Percentiles rank a stretch among this genome's conserved stretches.
Conservation (phyloP, 1,140 invertebrate species). For the Radopholus similis region DNA sequence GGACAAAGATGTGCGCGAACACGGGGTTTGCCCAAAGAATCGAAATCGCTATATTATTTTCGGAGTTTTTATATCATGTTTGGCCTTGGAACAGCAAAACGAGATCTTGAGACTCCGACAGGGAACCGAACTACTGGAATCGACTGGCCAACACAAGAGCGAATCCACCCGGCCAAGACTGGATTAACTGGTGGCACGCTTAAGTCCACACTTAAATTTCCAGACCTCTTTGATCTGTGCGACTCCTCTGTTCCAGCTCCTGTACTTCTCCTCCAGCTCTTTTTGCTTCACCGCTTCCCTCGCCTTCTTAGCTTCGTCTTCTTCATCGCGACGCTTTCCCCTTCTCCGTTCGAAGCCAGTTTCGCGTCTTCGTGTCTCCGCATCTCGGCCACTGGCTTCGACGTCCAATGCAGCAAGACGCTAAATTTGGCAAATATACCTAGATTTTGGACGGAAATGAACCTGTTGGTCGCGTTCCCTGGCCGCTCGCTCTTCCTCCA, state of each 20-base stretch:
- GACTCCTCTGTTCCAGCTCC: conserved; percentile 38
- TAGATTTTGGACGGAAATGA: not conserved
- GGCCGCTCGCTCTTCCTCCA: not conserved
- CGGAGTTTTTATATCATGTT: not conserved
- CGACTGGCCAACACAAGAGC: no score
- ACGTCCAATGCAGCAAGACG: not conserved
- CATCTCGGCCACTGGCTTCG: conserved; percentile 25
- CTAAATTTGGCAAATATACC: not conserved
- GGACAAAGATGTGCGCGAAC: conserved; percentile 1
- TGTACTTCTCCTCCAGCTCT: conserved; percentile 45
- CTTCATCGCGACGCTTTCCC: conserved; percentile 18
- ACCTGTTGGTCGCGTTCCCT: not conserved
- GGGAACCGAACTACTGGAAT: no score
- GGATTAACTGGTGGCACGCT: no score
- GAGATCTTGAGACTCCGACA: no score
- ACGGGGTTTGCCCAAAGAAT: not conserved
- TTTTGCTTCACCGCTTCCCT: conserved; percentile 44
- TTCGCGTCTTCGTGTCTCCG: conserved; percentile 35
- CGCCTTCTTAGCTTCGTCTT: conserved; percentile 36
- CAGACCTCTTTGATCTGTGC: conserved; percentile 40
- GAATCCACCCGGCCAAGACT: no score
- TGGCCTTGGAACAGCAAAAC: no score
- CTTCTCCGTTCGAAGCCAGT: conserved; percentile 14
- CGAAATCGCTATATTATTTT: conserved; percentile 1
- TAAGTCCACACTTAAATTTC: no score